Base-by-base conservation (phyloP, 2,797 vertebrate species). In the Benthosema pterotum region DNA sequence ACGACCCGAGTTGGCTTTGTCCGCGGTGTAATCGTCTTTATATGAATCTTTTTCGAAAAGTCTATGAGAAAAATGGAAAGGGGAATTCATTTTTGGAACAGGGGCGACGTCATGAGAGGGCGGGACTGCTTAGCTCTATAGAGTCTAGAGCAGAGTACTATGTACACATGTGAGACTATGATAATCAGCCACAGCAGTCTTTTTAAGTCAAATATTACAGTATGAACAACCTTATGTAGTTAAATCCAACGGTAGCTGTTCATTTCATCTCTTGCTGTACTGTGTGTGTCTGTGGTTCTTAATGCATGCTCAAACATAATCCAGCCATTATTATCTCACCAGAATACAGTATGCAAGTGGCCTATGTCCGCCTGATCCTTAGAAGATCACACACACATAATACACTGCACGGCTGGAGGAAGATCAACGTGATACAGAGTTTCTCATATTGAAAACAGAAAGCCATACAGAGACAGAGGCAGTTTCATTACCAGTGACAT, bases 401-500 rank as follows among this genome's bases (percentile, higher is more conserved):
- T 25, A 25, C 5, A 25, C 22, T 53, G 45, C 47, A 51, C 48
- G 72, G 50, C 60, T 54, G 49, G 45, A 15, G 11, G 64, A 19
- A 71, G 42, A 64, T 76, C 66, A 83, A 28, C 42, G 51, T 68
- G 70, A 84, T 79, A 69, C 55, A 11, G 19, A 59, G 73, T 25
- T 79, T 75, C 74, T 69, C 75, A 14, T 63, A 72, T 61, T 56
- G 50, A 72, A 84, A 83, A 82, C 65, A 72, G 32, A 19, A 62
- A 54, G 32, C 28, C 63, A 69, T 63, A 69, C 67, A 67, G 59
- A 76, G 38, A 51, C 60, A 16, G n/a, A 28, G 60, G 57, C 28
- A 66, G 79, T 79, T 83, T 70, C 62, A 82, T 82, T 77, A 78
- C 70, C 60, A 57, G 57, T 52, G 79, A 71, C 63, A 72, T 54